Evolutionary conservation across 2,797 vertebrate species (phyloP).

Genomic region (Tenualosa ilisha): DNA sequence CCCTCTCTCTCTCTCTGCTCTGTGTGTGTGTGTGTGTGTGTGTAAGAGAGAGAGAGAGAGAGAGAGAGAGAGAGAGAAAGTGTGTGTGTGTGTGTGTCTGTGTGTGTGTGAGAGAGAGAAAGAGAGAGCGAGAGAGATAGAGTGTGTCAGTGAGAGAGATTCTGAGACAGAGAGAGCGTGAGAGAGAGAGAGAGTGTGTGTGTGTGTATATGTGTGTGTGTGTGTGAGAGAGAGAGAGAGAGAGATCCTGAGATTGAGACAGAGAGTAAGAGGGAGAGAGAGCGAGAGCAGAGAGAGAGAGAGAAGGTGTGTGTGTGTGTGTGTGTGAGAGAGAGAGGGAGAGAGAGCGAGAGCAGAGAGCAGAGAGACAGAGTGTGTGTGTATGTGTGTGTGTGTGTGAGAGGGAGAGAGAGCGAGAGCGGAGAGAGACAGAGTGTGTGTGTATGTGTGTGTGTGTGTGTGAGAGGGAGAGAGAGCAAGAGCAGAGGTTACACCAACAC

Average conservation of each 20-base stretch:
- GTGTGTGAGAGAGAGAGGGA: conserved; percentile 73
- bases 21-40: background rate
- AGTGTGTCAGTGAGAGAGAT: background rate
- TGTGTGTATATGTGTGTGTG: too few relatives aligned
- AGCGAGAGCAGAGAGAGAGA: conserved; percentile 57
- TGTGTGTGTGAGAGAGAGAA: background rate
- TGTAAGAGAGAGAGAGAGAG: background rate
- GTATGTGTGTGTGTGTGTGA: background rate
- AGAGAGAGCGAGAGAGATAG: background rate
- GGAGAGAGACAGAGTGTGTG: background rate
- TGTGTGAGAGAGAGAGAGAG: conserved; percentile 59
- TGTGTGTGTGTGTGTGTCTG: background rate
- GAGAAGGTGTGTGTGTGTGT: background rate
- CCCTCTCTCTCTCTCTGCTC: background rate
- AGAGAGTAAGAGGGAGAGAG: conserved; percentile 55
- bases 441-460: too few relatives aligned
- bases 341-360: conserved; percentile 53
- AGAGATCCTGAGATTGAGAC: conserved; percentile 73
- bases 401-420: background rate
- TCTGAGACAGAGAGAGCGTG: background rate
- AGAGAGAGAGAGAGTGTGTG: conserved; percentile 40
- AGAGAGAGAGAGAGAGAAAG: background rate
- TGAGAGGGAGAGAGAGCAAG: conserved; percentile 25
- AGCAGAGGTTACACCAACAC: conserved; percentile 82
- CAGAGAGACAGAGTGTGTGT: background rate